These are phyloP conservation scores for Cyclina sinensis DNA, from an alignment of 1,140 invertebrate genomes.

Conservation along the genomic window DNA sequence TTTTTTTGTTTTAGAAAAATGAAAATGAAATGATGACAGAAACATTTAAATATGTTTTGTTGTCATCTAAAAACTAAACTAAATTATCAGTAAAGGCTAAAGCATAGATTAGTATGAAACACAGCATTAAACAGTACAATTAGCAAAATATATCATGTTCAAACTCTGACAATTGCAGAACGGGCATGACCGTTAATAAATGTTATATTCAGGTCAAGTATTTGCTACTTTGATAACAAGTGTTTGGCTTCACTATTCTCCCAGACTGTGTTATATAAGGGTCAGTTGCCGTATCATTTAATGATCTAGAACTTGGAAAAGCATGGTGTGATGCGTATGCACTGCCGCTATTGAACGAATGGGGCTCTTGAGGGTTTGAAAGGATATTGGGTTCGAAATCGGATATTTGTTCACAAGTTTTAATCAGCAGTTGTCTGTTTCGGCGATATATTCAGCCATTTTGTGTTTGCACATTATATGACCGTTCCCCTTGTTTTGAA, in stretches of 20 bases:
- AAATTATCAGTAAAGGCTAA: too few relatives aligned
- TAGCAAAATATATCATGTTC: too few relatives aligned
- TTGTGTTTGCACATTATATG: slow-evolving; percentile 22
- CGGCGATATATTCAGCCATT: background rate
- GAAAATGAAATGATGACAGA: too few relatives aligned
- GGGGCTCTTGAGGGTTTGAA: background rate
- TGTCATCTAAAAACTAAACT: too few relatives aligned
- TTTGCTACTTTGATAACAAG: too few relatives aligned
- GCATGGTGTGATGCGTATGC: background rate
- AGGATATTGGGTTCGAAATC: slow-evolving; percentile 1
- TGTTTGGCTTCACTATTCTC: slow-evolving; percentile 4
- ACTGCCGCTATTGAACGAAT: background rate
- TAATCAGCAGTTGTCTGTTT: background rate
- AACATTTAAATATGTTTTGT: too few relatives aligned
- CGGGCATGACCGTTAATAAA: too few relatives aligned
- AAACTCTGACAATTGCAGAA: too few relatives aligned
- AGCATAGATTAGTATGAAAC: too few relatives aligned
- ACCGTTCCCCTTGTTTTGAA: slow-evolving; percentile 8
- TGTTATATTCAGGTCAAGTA: too few relatives aligned
- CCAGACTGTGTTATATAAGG: background rate
- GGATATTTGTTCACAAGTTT: background rate
- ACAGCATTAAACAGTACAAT: too few relatives aligned
- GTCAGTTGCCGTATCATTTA: background rate
- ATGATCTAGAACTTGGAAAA: background rate
- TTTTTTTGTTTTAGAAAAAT: too few relatives aligned